Base-by-base conservation (phyloP, 2,113 vertebrate species). In the Sphyrna mokarran region DNA sequence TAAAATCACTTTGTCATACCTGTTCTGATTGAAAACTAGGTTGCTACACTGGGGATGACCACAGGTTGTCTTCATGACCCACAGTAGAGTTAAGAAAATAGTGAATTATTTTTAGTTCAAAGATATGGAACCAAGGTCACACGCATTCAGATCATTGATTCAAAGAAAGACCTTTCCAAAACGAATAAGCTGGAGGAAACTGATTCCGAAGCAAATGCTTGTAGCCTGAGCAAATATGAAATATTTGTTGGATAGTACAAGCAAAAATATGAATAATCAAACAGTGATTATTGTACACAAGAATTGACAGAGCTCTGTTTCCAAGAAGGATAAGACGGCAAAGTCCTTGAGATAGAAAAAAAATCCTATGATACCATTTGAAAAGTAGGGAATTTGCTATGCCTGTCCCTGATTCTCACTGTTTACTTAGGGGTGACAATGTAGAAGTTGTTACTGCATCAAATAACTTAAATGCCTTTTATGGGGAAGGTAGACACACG, bases 11-110 rank as follows among this genome's bases (percentile, higher is more conserved):
- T n/a, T 33, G 37, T 40, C 37, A 20, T 86, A 16, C 43, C 37
- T 48, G 43, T 48, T 86, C 83, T 86, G 83, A 86, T 86, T 86
- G 83, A 86, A 86, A 86, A 86, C 83, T 86, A 86, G 83, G 83
- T 48, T 86, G 83, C 43, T 86, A 86, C 83, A 86, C 83, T 86
- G 20, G 83, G 83, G 83, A 86, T 20, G 37, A 48, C 14, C 1
- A 18, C 43, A 86, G 83, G 37, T 86, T 43, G 40, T 43, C 83
- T 86, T 43, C 37, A 43, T 43, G 18, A 14, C 37, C 83, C 22
- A 48, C 37, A 86, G 83, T 86, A 9, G 83, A 48, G 83, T 40
- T 43, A 86, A 86, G 83, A 48, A 86, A 40, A 86, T 86, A 18
- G 37, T 23, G 20, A 48, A 86, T 86, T 86, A 86, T 86, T 86